phyloP scores from a whole-genome alignment of 2,888 invertebrate genomes.

The Cephus pygmeus region DNA sequence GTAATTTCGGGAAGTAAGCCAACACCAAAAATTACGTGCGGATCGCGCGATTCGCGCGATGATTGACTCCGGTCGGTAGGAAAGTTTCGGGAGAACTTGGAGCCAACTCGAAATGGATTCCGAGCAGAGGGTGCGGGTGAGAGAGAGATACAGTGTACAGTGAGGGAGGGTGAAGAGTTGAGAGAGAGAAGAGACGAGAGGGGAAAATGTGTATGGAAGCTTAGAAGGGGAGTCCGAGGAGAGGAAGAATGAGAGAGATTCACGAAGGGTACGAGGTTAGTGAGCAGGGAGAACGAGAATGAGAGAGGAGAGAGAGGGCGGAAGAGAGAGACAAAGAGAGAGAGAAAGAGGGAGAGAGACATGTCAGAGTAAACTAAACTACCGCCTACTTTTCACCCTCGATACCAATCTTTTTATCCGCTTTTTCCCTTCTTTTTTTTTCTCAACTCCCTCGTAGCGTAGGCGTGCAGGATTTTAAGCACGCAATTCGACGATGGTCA shows the following conservation, averaged over 20 bases:
- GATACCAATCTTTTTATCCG: background rate
- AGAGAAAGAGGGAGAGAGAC: no score
- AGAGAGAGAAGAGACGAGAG: background rate
- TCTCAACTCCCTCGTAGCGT: background rate
- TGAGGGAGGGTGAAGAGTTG: background rate
- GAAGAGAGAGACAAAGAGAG: background rate
- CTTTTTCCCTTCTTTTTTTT: background rate
- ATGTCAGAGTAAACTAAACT: background rate
- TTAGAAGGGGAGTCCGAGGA: no score
- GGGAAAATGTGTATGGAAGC: background rate
- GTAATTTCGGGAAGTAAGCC: constrained; percentile 42
- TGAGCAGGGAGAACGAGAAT: background rate
- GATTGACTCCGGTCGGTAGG: background rate
- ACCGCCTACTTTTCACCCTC: background rate
- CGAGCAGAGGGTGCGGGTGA: background rate
- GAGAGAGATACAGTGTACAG: background rate
- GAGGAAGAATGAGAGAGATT: background rate
- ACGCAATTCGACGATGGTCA: background rate
- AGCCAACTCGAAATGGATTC: background rate
- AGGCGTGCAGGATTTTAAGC: background rate
- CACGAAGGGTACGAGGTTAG: background rate
- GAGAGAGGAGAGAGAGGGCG: background rate
- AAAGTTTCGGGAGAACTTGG: background rate
- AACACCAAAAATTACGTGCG: constrained; percentile 33
- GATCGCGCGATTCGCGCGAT: background rate